These are phyloP conservation scores for Zaprionus tsacasi DNA, from an alignment of 1,140 invertebrate species.

Conservation along the genomic window DNA sequence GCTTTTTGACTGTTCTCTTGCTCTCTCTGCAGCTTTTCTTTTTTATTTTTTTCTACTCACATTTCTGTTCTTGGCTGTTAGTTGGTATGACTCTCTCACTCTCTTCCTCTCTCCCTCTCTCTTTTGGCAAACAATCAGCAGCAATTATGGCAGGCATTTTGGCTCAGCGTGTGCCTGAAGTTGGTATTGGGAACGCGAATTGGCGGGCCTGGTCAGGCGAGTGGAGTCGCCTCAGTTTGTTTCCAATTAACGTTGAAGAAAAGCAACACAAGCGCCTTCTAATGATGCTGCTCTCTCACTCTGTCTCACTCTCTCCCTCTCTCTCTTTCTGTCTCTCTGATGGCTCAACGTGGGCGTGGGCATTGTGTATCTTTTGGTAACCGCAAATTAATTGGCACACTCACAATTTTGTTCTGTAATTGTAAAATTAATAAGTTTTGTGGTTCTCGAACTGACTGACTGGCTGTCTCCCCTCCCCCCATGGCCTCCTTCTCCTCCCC, in stretches of 20 bases:
- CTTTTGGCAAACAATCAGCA: constrained; percentile 73
- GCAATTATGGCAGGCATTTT: constrained; percentile 62
- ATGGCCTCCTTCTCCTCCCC: too few species aligned
- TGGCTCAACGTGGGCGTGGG: constrained; percentile 7
- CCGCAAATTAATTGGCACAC: constrained; percentile 79
- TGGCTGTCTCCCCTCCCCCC: constrained; percentile 18
- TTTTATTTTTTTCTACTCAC: constrained; percentile 24
- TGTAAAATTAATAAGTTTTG: constrained; percentile 80
- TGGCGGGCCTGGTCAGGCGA: neutral
- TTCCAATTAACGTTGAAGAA: constrained; percentile 67
- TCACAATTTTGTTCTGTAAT: constrained; percentile 76
- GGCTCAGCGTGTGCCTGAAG: constrained; percentile 16
- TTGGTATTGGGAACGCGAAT: neutral
- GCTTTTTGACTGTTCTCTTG: constrained; percentile 5
- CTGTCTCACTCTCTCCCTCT: neutral
- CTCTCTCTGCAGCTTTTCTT: neutral
- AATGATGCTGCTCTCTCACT: constrained; percentile 52
- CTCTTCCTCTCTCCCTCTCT: neutral
- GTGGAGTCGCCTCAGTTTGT: constrained; percentile 11
- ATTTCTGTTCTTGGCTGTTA: constrained; percentile 32
- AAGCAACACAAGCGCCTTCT: constrained; percentile 62
- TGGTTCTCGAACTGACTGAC: constrained; percentile 35
- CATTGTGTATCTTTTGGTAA: constrained; percentile 72
- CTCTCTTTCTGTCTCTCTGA: constrained; percentile 1
- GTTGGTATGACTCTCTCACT: constrained; percentile 3